Evolutionary conservation across 37 sponge, comb jelly and placozoan species (phyloP).

Genomic region (Agelas oroides): DNA sequence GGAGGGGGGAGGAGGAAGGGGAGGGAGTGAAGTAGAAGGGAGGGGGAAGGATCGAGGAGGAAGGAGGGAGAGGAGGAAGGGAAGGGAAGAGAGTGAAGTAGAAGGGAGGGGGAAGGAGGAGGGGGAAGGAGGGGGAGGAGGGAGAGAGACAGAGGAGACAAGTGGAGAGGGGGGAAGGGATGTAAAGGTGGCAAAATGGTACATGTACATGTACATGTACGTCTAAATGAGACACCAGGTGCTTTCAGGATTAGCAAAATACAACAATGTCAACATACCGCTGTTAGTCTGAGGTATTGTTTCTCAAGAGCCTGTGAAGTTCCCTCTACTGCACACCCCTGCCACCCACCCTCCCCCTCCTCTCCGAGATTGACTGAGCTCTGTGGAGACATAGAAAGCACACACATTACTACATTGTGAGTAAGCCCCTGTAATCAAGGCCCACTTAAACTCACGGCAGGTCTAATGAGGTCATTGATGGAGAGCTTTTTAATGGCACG

Average conservation of each 20-base stretch:
- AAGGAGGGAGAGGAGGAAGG: too few species aligned
- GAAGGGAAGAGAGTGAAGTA: too few species aligned
- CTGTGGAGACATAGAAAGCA: background rate
- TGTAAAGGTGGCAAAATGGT: too few species aligned
- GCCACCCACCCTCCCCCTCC: conserved; percentile 66
- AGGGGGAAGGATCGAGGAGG: too few species aligned
- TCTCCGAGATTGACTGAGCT: background rate
- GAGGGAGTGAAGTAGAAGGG: background rate
- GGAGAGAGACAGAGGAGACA: too few species aligned
- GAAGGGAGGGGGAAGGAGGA: too few species aligned
- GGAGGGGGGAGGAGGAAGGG: background rate
- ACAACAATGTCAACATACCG: conserved; percentile 59
- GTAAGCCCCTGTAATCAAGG: conserved; percentile 13
- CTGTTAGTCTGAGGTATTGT: conserved; percentile 96
- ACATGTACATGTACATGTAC: too few species aligned
- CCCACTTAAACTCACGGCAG: conserved; percentile 27
- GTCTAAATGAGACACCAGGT: too few species aligned
- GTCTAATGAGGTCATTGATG: conserved; percentile 57
- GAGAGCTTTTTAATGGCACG: conserved; percentile 53
- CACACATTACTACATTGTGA: conserved; percentile 31
- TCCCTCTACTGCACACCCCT: conserved; percentile 73
- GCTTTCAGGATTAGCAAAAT: too few species aligned
- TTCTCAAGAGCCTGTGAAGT: conserved; percentile 92
- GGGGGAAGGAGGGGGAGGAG: too few species aligned
- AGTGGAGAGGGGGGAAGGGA: too few species aligned